Conservation (phyloP, 2,888 invertebrate genomes). For the Pachydiplax longipennis region DNA sequence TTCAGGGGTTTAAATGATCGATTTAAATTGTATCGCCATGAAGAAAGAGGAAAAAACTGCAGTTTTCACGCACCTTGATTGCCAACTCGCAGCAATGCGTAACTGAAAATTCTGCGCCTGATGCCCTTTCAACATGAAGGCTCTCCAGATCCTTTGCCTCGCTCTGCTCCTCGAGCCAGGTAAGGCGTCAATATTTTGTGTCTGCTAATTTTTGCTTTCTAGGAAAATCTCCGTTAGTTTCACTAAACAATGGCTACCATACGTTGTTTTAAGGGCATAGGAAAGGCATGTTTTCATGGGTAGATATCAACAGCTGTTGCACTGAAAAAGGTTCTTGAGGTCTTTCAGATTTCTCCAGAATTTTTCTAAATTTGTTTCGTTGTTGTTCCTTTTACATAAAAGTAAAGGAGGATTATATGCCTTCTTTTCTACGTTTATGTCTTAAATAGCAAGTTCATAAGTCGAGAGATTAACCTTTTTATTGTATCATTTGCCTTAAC, state of each 20-base stretch:
- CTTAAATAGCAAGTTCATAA: too few relatives aligned
- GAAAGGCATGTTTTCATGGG: not conserved
- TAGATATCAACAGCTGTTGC: not conserved
- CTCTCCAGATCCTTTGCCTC: slow-evolving; percentile 20
- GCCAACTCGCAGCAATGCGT: slow-evolving; percentile 1
- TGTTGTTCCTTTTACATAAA: too few relatives aligned
- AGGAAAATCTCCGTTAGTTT: not conserved
- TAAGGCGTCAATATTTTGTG: not conserved
- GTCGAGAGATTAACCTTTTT: too few relatives aligned
- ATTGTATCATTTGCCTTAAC: too few relatives aligned
- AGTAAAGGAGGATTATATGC: too few relatives aligned
- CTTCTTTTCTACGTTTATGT: too few relatives aligned
- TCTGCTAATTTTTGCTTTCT: not conserved
- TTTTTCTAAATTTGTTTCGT: too few relatives aligned
- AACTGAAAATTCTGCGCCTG: not conserved
- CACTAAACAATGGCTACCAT: not conserved
- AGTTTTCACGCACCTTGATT: not conserved
- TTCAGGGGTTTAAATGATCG: not conserved
- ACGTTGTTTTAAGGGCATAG: not conserved
- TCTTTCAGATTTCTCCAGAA: too few relatives aligned
- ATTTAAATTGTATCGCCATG: not conserved
- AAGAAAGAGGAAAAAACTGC: not conserved
- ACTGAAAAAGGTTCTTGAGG: too few relatives aligned
- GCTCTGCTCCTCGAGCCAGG: slow-evolving; percentile 27
- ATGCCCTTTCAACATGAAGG: not conserved